These are phyloP conservation scores for Neofelis nebulosa DNA, from an alignment of 2,113 vertebrate species.

Conservation along the genomic window DNA sequence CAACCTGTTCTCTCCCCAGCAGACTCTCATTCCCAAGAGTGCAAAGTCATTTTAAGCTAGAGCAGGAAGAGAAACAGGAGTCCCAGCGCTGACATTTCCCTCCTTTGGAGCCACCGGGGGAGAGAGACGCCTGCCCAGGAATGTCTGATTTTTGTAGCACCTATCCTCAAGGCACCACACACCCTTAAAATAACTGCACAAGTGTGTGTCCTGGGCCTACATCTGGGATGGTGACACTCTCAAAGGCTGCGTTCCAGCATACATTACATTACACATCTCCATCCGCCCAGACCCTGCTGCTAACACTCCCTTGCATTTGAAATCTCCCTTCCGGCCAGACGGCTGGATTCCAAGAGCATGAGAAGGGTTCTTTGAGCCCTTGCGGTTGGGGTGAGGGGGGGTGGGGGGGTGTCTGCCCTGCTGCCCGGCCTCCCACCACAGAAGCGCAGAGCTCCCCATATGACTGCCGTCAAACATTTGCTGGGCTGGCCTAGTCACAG, in stretches of 20 bases:
- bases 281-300: neutral
- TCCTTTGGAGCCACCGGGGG: neutral
- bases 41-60: neutral
- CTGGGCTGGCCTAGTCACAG: neutral
- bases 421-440: no score
- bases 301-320: neutral
- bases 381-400: no score
- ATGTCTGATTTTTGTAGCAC: neutral
- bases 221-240: neutral
- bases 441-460: neutral
- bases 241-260: accelerated
- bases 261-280: neutral
- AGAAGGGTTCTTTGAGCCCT: neutral
- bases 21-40: neutral
- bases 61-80: neutral
- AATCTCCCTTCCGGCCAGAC: neutral
- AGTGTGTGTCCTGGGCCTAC: neutral
- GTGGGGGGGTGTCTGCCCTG: accelerated
- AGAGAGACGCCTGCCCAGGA: neutral
- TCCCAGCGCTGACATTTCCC: neutral
- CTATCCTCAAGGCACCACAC: neutral
- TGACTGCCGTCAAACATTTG: neutral
- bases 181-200: neutral
- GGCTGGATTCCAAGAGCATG: neutral
- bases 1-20: neutral